Conservation (phyloP, 2,888 invertebrate species). For the Stratiomys singularior region DNA sequence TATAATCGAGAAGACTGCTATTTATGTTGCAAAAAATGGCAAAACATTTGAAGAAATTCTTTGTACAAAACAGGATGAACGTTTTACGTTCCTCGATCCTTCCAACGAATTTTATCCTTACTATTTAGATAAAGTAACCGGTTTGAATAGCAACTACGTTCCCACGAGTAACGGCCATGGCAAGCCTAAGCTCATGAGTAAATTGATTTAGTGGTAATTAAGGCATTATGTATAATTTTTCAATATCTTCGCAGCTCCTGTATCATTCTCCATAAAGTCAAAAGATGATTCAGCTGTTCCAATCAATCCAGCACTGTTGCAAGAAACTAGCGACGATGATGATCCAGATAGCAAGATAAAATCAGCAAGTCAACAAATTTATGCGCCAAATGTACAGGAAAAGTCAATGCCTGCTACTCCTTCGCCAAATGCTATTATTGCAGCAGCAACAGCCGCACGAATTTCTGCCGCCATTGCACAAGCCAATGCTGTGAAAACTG, state of each 20-base stretch:
- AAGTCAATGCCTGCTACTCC: constrained; percentile 11
- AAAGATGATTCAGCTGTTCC: constrained; percentile 76
- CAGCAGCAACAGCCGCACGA: constrained; percentile 23
- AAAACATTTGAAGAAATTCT: constrained; percentile 91
- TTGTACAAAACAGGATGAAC: constrained; percentile 81
- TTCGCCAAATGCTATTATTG: constrained; percentile 1
- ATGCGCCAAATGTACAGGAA: constrained; percentile 13
- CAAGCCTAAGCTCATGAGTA: constrained; percentile 58
- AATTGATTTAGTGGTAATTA: constrained; percentile 38
- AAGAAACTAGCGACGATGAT: constrained; percentile 81
- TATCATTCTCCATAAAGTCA: constrained; percentile 86
- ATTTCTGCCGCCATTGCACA: constrained; percentile 21
- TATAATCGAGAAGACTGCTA: constrained; percentile 96
- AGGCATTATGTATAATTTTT: constrained; percentile 33
- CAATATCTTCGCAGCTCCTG: constrained; percentile 72
- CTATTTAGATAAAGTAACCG: constrained; percentile 75
- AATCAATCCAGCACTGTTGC: constrained; percentile 78
- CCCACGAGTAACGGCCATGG: constrained; percentile 33
- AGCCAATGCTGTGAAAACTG: not conserved
- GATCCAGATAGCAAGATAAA: constrained; percentile 58
- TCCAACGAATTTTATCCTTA: constrained; percentile 82
- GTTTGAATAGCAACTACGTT: constrained; percentile 55
- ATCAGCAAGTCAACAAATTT: constrained; percentile 45
- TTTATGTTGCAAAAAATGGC: constrained; percentile 95
- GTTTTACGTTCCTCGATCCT: constrained; percentile 87